These are phyloP conservation scores for Monomorium pharaonis DNA, from an alignment of 1,140 invertebrate species.

Conservation along the genomic window DNA sequence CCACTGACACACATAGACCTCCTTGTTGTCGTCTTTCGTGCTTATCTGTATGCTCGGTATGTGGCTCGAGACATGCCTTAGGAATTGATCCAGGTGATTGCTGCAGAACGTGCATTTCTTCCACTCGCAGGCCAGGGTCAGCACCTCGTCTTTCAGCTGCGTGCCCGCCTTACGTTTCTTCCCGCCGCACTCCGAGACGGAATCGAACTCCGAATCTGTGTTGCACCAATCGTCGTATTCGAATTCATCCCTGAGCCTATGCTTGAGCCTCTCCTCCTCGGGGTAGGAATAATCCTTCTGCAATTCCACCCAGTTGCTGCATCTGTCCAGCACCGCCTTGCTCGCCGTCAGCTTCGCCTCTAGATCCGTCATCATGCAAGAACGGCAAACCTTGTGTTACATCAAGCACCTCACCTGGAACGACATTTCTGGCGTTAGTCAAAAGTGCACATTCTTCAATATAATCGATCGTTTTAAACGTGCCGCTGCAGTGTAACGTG, in stretches of 20 bases:
- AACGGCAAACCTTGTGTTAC: too few species aligned
- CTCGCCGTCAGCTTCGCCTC: conserved; percentile 69
- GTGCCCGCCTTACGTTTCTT: conserved; percentile 76
- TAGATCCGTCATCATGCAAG: conserved; percentile 60
- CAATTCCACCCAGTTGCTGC: conserved; percentile 78
- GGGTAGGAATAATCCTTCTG: conserved; percentile 65
- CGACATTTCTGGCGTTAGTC: neutral
- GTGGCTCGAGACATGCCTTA: conserved; percentile 81
- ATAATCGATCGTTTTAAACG: neutral
- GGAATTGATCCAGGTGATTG: conserved; percentile 74
- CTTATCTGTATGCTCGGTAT: conserved; percentile 77
- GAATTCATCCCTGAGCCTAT: conserved; percentile 56
- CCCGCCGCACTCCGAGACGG: conserved; percentile 81
- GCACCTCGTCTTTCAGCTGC: conserved; percentile 76
- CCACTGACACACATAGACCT: conserved; percentile 88
- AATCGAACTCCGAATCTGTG: conserved; percentile 83
- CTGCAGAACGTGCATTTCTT: conserved; percentile 74
- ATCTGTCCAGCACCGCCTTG: conserved; percentile 79
- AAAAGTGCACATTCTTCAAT: neutral
- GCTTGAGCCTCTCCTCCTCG: conserved; percentile 59
- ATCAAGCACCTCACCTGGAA: neutral
- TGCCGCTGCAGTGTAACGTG: neutral
- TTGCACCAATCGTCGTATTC: conserved; percentile 79
- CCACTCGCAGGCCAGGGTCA: conserved; percentile 82
- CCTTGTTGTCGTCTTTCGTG: conserved; percentile 70